Percentiles rank a stretch among this genome's conserved stretches.
phyloP scores from a whole-genome alignment of 2,797 vertebrate species.

The Heteromormyrus szaboi region DNA sequence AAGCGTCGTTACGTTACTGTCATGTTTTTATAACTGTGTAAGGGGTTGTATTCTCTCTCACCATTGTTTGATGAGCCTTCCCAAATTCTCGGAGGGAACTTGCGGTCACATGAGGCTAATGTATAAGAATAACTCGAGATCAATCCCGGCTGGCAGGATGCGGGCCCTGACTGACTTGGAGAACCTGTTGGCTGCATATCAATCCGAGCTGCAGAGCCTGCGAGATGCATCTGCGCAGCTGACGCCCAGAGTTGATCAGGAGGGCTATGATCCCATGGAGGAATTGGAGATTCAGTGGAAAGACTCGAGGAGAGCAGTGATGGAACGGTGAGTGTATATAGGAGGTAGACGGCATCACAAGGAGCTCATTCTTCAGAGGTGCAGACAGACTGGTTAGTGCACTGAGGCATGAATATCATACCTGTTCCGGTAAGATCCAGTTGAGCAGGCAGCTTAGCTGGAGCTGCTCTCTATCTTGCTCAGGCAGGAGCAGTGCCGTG shows the following conservation, averaged over 20 bases:
- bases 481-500: slow-evolving; percentile 76
- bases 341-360: not conserved
- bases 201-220: slow-evolving; percentile 64
- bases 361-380: not conserved
- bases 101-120: not conserved
- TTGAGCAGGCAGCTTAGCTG: not conserved
- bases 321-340: slow-evolving; percentile 64
- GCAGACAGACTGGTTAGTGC: not conserved
- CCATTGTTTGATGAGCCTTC: not conserved
- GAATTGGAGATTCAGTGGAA: slow-evolving; percentile 69
- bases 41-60: not conserved
- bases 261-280: slow-evolving; percentile 48
- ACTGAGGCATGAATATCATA: not conserved
- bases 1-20: not conserved
- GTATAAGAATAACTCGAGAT: not conserved
- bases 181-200: slow-evolving; percentile 62
- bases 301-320: slow-evolving; percentile 61
- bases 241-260: slow-evolving; percentile 41
- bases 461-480: not conserved
- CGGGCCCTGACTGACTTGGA: slow-evolving; percentile 73
- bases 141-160: slow-evolving; percentile 54
- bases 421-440: not conserved
- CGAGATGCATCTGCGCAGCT: slow-evolving; percentile 52
- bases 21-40: not conserved
- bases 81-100: not conserved